Percentiles rank a stretch among this genome's conserved stretches.
These are phyloP conservation scores for Etia nguti DNA, from an alignment of 2,113 vertebrate genomes.

Conservation along the genomic window DNA sequence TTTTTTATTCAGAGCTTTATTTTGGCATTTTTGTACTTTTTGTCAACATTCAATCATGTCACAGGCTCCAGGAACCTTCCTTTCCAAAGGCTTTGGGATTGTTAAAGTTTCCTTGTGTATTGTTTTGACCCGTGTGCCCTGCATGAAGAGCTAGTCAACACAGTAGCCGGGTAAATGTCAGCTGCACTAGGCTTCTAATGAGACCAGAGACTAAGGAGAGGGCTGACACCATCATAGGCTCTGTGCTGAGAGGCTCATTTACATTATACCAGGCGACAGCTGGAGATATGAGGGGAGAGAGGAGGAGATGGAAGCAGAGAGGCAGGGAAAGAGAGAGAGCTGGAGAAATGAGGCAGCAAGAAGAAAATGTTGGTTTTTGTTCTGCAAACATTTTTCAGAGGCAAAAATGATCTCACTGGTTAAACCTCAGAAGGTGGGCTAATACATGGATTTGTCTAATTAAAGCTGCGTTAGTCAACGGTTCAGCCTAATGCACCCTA, in stretches of 20 bases:
- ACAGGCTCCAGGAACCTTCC: neutral
- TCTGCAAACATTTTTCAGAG: neutral
- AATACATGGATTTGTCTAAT: neutral
- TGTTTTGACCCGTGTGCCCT: slow-evolving; percentile 49
- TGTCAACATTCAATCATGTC: neutral
- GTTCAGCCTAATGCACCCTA: neutral
- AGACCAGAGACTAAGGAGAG: slow-evolving; percentile 56
- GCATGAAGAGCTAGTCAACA: slow-evolving; percentile 44
- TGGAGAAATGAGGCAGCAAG: neutral
- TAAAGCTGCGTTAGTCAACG: neutral
- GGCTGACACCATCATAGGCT: slow-evolving; percentile 48
- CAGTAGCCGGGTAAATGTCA: slow-evolving; percentile 58
- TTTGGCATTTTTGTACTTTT: neutral
- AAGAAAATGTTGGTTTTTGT: neutral
- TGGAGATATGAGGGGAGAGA: slow-evolving; percentile 27
- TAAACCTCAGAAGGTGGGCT: neutral
- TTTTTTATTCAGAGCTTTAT: neutral
- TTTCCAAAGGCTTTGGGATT: neutral
- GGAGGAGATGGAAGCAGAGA: neutral
- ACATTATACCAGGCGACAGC: slow-evolving; percentile 59
- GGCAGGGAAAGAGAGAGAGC: neutral
- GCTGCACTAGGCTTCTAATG: slow-evolving; percentile 50
- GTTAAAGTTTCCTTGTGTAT: slow-evolving; percentile 16
- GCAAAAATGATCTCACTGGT: neutral
- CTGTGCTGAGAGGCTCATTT: slow-evolving; percentile 55